Evolutionary conservation across 2,888 invertebrate genomes (phyloP), one percentile per base, ranked within the genome.

Genomic region (Troides helena): DNA sequence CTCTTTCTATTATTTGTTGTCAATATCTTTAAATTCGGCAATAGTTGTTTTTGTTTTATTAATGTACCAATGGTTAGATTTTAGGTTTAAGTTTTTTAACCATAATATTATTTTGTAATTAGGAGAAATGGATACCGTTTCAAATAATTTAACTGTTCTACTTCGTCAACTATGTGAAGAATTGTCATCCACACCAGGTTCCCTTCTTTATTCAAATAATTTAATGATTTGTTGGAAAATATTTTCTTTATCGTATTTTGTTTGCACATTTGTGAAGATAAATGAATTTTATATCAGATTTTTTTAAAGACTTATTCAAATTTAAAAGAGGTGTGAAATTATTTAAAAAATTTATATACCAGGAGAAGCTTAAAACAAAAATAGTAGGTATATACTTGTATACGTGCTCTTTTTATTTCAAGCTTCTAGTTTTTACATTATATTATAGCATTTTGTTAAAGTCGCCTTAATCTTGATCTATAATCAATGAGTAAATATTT

Each of bases 121-220:
- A 62, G 12, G 17, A 8, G 62, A 50, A 72, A 89, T 89, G 89
- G 88, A 88, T 72, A 65, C 74, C 56, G 65, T 70, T 69, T 76
- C 84, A 71, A 86, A 73, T 80, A 85, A 82, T 77, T 76, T 90
- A 70, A 81, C 88, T 72, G 81, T 79, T 72, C 81, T 89, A 71
- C 83, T 92, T 73, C 87, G 86, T 73, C 92, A 91, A 85, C 80
- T 92, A 71, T 92, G 92, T 76, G 79, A 83, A 72, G 81, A 80
- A 73, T 82, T 92, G 81, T 88, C 92, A 81, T 74, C 85, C 67
- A 88, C 89, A 79, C 88, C 90, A 87, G 92, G 92, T 89, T 76
- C 73, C 75, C 76, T 84, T 82, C 82, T 73, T 79, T 78, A 81
- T 85, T 85, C 75, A 81, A 74, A 72, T 23, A 53, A 25, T 43